phyloP scores from a whole-genome alignment of 2,888 invertebrate genomes.

The Punctoribates punctum region DNA sequence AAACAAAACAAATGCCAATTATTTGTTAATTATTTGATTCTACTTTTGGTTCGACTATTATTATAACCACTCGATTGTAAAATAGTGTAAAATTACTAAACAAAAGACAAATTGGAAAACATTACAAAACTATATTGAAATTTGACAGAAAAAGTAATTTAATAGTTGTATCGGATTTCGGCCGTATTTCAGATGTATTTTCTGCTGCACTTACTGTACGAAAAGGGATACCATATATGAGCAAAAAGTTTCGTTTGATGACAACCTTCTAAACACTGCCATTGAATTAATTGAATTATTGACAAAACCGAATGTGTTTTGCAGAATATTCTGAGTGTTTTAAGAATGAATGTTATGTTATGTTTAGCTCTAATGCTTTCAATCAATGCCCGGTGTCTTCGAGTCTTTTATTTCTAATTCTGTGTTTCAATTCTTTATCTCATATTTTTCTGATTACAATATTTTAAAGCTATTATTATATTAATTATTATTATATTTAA shows the following conservation, averaged over 20 bases:
- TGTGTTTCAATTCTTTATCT: background rate
- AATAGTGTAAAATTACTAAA: slow-evolving; percentile 28
- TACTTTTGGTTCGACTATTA: slow-evolving; percentile 7
- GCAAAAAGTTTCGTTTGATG: slow-evolving; percentile 23
- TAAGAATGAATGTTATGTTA: slow-evolving; percentile 24
- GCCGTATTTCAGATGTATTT: too few species aligned
- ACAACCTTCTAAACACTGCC: slow-evolving; percentile 37
- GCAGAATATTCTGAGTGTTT: slow-evolving; percentile 30
- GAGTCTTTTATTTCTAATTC: background rate
- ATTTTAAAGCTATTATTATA: slow-evolving; percentile 10
- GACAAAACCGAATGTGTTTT: slow-evolving; percentile 29
- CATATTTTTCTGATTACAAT: background rate
- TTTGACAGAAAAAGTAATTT: background rate
- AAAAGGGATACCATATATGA: slow-evolving; percentile 27
- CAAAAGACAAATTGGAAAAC: background rate
- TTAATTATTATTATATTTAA: slow-evolving; percentile 13
- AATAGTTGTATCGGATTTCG: slow-evolving; percentile 14
- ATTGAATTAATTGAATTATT: slow-evolving; percentile 27
- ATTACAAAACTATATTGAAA: background rate
- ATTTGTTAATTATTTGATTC: slow-evolving; percentile 8
- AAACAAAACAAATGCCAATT: slow-evolving; percentile 35
- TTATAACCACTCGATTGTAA: slow-evolving; percentile 31
- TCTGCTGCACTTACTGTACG: slow-evolving; percentile 32
- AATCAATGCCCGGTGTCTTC: slow-evolving; percentile 13
- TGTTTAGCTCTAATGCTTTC: background rate